Evolutionary conservation across 2,113 vertebrate genomes (phyloP), one percentile per base, ranked within the genome.

Genomic region (Thamnophis sirtalis): DNA sequence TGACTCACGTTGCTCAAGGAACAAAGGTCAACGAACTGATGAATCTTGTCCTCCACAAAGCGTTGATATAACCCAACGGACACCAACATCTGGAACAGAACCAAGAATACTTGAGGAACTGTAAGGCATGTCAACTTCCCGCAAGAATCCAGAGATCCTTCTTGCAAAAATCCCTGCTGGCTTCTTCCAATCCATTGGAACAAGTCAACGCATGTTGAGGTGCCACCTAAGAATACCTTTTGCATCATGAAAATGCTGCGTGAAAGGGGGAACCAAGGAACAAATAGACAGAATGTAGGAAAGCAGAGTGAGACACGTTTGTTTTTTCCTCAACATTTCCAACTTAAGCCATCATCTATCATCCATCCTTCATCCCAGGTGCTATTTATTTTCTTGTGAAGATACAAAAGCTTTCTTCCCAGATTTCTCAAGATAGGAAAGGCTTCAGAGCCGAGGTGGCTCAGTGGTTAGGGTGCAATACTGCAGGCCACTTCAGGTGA

Each of bases 1-100:
- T 60, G 17, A 38, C 96, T 96, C 91, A 96, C 95, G 17, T 96
- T 96, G 89, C 88, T 94, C 84, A 95, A 48, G 17, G 94, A 96
- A 86, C 88, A 96, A 84, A 95, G 15, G 11, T 90, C 92, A 9
- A 56, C 0, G 7, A 91, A 96, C 0, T n/a, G 80, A 43, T 94
- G 93, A 60, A 94, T 94, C 60, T 92, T 90, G 6, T 90, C 91
- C 50, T 92, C 54, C 26, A 93, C 26, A 63, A 95, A 58, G 1
- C 63, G 51, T 5, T 92, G 93, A 84, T 10, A 93, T 54, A 90
- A n/a, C 5, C 86, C 86, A 58, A 87, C 17, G 28, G 93, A 93
- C 9, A 92, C 89, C 80, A 91, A 11, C 2, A 89, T 0, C 38
- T 91, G 38, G 0, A 28, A 92, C 28, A 87, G 68, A 90, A 19